Conservation (phyloP, 2,113 vertebrate species). For the Donacobius atricapilla region DNA sequence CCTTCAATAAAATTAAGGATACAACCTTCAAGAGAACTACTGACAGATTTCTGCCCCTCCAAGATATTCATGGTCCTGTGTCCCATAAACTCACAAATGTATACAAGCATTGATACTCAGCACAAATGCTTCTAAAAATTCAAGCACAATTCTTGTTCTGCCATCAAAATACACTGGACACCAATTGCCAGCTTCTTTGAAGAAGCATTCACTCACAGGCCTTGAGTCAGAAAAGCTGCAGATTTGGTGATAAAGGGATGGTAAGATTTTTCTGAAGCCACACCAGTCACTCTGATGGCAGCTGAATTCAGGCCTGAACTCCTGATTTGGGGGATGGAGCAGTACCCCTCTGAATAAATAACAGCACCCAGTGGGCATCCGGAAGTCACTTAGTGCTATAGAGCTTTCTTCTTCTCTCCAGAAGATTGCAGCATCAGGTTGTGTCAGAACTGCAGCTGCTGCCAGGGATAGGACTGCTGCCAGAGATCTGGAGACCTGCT, state of each 20-base stretch:
- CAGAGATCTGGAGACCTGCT: not conserved
- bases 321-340: not conserved
- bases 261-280: not conserved
- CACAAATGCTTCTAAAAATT: not conserved
- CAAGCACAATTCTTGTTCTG: not conserved
- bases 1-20: not conserved
- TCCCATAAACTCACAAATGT: not conserved
- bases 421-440: not conserved
- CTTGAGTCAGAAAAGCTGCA: not conserved
- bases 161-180: not conserved
- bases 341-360: not conserved
- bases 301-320: not conserved
- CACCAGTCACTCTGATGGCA: not conserved
- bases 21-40: not conserved
- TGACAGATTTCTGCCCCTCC: not conserved
- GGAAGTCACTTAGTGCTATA: not conserved
- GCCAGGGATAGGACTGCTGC: not conserved
- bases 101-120: not conserved
- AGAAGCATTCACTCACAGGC: not conserved
- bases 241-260: not conserved
- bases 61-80: not conserved
- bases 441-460: not conserved
- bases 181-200: not conserved
- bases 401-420: not conserved
- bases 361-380: not conserved